Evolutionary conservation across 2,888 invertebrate species (phyloP).

Genomic region (Dorcus hopei): DNA sequence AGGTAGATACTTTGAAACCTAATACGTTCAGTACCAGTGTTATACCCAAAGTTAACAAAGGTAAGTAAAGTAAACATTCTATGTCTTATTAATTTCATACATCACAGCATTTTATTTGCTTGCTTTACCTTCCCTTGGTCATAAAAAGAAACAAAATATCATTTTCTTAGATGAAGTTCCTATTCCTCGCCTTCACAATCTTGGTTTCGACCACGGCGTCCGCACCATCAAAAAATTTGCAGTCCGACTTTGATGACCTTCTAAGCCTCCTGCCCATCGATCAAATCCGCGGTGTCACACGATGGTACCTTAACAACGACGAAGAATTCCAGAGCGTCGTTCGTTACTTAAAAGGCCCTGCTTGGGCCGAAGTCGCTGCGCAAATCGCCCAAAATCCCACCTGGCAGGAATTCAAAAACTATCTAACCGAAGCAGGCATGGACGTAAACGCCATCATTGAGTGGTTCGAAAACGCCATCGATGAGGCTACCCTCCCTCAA

Average conservation of each 20-base stretch:
- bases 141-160: too few species aligned
- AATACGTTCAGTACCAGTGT: too few species aligned
- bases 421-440: slow-evolving; percentile 23
- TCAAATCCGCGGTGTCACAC: slow-evolving; percentile 24
- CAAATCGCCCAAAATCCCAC: slow-evolving; percentile 16
- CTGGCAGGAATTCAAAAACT: slow-evolving; percentile 23
- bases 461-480: slow-evolving; percentile 20
- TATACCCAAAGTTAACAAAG: too few species aligned
- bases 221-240: slow-evolving; percentile 3
- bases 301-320: slow-evolving; percentile 27
- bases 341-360: slow-evolving; percentile 28
- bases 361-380: slow-evolving; percentile 26
- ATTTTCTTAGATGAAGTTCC: slow-evolving; percentile 16
- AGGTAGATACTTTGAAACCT: too few species aligned
- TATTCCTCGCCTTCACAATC: slow-evolving; percentile 3
- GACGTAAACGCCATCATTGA: slow-evolving; percentile 17
- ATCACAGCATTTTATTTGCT: too few species aligned
- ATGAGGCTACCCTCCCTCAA: slow-evolving; percentile 2
- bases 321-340: slow-evolving; percentile 27
- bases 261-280: slow-evolving; percentile 26
- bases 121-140: too few species aligned
- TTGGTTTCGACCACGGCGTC: slow-evolving; percentile 3
- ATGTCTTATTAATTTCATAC: too few species aligned
- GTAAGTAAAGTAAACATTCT: background rate
- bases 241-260: slow-evolving; percentile 25